Percentiles rank a stretch among this genome's conserved stretches.
Evolutionary conservation across 2,888 invertebrate species (phyloP).

Genomic region (Quadroppia sp.): DNA sequence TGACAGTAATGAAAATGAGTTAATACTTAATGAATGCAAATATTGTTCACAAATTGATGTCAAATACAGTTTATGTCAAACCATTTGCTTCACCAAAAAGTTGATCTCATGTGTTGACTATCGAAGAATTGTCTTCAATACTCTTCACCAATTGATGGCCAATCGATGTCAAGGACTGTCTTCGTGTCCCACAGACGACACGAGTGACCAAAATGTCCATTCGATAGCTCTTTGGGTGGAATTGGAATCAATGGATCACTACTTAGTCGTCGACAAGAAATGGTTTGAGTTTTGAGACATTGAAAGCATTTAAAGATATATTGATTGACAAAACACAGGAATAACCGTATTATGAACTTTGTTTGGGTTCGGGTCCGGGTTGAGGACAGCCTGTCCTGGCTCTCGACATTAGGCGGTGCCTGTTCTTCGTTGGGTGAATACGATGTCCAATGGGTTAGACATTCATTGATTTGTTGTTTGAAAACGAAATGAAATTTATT

Average conservation of each 20-base stretch:
- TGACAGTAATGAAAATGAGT: background rate
- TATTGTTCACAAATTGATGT: background rate
- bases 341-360: background rate
- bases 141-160: background rate
- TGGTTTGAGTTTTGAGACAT: background rate
- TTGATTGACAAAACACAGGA: background rate
- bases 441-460: conserved; percentile 61
- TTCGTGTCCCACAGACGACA: background rate
- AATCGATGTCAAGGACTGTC: too few species aligned
- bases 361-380: conserved; percentile 38
- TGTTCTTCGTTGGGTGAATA: conserved; percentile 82
- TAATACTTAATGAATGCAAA: background rate
- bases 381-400: conserved; percentile 74
- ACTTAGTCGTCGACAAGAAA: background rate
- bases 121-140: background rate
- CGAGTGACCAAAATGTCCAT: background rate
- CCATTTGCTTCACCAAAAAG: background rate
- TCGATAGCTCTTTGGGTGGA: background rate
- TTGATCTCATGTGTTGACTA: background rate
- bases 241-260: conserved; percentile 6
- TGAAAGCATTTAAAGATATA: background rate
- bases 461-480: background rate
- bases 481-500: background rate
- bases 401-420: conserved; percentile 93
- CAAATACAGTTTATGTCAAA: background rate